Base-by-base conservation (phyloP, 23 tunicate genomes). In the Phallusia fumigata region DNA sequence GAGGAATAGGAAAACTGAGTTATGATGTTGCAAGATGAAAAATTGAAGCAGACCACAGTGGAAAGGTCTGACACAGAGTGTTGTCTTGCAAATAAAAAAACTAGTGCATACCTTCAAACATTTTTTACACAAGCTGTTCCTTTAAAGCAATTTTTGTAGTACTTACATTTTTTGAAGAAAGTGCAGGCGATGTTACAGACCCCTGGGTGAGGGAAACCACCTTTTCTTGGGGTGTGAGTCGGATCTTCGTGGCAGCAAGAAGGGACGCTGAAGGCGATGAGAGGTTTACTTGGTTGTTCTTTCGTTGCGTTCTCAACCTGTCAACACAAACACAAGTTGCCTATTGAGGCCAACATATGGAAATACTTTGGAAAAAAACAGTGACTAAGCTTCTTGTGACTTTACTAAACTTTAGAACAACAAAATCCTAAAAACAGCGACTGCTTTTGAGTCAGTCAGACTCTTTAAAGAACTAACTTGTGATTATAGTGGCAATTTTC, bases 41-140 rank as follows among this genome's bases (percentile, higher is more conserved):
- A 74, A 74, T 74, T 74, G 77, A 74, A 74, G n/a, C 77, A 74
- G 77, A 31, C 77, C 36, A 74, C 40, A 11, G 77, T 3, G n/a
- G 40, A 30, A 21, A 74, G 40, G 77, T 31, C 77, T 74, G 77
- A 74, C 77, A 74, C 77, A 74, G n/a, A n/a, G 77, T 74, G 77
- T 74, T 32, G 40, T 74, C 77, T 74, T 74, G 77, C 77, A 21
- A 32, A 40, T n/a, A n/a, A n/a, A n/a, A n/a, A n/a, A n/a, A n/a
- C n/a, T n/a, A n/a, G n/a, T n/a, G n/a, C n/a, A n/a, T n/a, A n/a
- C n/a, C n/a, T n/a, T n/a, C n/a, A 40, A 3, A 40, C 8, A 3
- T 40, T 10, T 10, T 40, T 40, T 3, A 40, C 47, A 40, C 5
- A 40, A 40, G 5, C 5, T 40, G 47, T 40, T 10, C 47, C 47